Conservation (phyloP, 2,888 invertebrate species). For the Holacanthella duospinosa region DNA sequence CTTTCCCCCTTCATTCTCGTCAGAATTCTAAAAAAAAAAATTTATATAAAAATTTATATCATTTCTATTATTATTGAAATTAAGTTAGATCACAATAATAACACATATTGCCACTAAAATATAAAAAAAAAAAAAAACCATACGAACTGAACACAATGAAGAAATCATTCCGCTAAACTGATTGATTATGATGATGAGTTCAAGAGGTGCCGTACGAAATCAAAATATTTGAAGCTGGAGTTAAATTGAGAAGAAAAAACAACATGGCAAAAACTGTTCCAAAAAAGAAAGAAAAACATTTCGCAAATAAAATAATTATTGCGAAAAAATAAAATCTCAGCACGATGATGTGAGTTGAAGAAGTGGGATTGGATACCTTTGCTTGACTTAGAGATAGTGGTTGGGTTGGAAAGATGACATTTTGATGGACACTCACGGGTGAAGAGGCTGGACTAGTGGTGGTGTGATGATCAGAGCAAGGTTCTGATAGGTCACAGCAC, state of each 20-base stretch:
- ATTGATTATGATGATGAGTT: not conserved
- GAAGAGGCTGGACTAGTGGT: no score
- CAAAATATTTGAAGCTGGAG: no score
- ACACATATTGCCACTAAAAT: not conserved
- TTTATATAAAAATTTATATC: not conserved
- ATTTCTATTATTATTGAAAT: not conserved
- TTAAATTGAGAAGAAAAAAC: no score
- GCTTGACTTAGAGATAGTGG: no score
- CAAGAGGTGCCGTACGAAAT: not conserved
- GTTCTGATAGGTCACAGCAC: slow-evolving; percentile 45
- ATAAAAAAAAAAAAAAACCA: not conserved
- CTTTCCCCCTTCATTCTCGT: not conserved
- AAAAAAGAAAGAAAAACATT: no score
- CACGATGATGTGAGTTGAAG: not conserved
- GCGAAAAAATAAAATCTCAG: not conserved
- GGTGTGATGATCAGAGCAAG: slow-evolving; percentile 32
- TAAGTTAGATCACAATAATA: not conserved
- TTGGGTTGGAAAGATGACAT: no score
- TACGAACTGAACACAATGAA: not conserved
- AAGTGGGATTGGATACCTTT: not conserved
- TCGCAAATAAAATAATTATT: no score
- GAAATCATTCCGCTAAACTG: not conserved
- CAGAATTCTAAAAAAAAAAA: not conserved
- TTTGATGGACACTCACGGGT: no score
- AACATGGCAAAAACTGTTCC: no score